A percentile compares a stretch with the other conserved stretches of the same genome.
Evolutionary conservation across 2,888 invertebrate species (phyloP).

Genomic region (Orchesella flavescens): DNA sequence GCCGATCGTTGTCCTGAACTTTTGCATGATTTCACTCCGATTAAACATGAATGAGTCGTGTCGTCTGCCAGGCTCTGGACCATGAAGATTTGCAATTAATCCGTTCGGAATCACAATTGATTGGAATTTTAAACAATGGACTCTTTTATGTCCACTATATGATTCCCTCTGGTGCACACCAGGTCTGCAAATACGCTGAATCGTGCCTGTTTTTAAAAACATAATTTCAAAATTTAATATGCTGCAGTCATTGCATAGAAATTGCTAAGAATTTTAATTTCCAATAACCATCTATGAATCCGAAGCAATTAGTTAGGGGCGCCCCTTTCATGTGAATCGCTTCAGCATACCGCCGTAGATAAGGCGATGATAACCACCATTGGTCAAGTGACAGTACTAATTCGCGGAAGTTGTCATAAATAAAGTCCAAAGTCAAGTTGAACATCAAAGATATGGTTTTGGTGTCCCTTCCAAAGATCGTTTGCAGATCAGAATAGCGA

Average conservation of each 20-base stretch:
- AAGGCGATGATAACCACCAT: not conserved
- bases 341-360: not conserved
- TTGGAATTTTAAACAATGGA: not conserved
- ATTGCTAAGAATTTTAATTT: not conserved
- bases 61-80: slow-evolving; percentile 11
- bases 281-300: slow-evolving; percentile 8
- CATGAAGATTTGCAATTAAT: slow-evolving; percentile 24
- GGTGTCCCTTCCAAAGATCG: not conserved
- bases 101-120: slow-evolving; percentile 13
- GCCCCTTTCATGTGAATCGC: not conserved
- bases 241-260: no score
- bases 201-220: not conserved
- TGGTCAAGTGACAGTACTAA: not conserved
- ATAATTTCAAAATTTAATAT: no score
- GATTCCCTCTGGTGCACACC: not conserved
- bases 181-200: not conserved
- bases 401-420: not conserved
- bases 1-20: not conserved
- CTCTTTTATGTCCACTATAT: not conserved
- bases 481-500: not conserved
- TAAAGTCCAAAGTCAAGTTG: not conserved
- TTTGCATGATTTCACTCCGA: not conserved
- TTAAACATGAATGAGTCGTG: slow-evolving; percentile 26
- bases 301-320: not conserved
- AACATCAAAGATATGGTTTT: not conserved